Percentiles rank a stretch among this genome's conserved stretches.
Evolutionary conservation across 2,797 vertebrate species (phyloP).

Genomic region (Muraenolepis orangiensis): DNA sequence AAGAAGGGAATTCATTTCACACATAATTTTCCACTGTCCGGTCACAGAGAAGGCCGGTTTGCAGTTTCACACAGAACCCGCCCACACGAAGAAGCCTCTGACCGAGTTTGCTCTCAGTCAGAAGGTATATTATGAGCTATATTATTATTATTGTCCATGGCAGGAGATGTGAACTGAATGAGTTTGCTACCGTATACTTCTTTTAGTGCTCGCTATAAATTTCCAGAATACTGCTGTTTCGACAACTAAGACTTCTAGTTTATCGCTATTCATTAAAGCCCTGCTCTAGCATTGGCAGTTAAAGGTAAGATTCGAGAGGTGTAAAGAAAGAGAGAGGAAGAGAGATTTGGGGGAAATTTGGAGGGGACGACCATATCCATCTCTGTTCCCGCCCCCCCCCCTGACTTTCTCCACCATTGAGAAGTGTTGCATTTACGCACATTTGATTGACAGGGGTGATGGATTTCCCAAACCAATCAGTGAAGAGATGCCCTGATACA

Average conservation of each 20-base stretch:
- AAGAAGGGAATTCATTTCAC: constrained; percentile 35
- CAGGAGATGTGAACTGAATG: background rate
- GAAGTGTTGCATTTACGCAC: background rate
- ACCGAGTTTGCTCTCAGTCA: background rate
- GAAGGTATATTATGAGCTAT: background rate
- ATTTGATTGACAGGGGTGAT: background rate
- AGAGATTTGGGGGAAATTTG: background rate
- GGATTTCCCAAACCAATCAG: background rate
- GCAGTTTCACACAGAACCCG: background rate
- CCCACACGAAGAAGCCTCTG: background rate
- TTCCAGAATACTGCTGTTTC: no score
- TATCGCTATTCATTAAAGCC: background rate
- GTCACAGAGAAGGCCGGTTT: background rate
- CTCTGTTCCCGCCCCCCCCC: background rate
- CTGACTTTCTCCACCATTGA: background rate
- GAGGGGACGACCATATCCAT: no score
- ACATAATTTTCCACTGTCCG: constrained; percentile 8
- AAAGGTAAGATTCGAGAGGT: background rate
- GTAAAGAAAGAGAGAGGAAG: background rate
- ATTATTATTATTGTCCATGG: background rate
- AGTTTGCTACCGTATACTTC: background rate
- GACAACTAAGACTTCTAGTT: background rate
- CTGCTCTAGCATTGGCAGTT: background rate
- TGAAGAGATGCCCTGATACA: background rate
- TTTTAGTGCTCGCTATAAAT: background rate